Conservation (phyloP, 2,797 vertebrate genomes). For the Rhyacichthys aspro region DNA sequence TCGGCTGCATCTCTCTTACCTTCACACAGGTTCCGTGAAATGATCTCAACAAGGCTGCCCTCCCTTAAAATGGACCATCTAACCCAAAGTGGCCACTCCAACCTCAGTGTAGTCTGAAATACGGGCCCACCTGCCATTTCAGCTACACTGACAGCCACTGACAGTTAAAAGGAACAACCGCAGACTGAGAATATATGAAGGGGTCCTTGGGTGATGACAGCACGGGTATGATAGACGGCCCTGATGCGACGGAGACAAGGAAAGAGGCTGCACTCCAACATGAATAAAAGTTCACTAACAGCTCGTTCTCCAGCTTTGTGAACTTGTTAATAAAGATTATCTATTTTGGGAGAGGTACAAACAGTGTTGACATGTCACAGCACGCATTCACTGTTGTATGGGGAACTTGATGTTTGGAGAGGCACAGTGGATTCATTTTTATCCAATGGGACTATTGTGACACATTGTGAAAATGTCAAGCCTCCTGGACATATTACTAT, state of each 20-base stretch:
- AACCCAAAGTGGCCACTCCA: conserved; percentile 57
- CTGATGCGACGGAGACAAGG: conserved; percentile 70
- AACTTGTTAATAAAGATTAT: too few relatives aligned
- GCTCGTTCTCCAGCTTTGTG: too few relatives aligned
- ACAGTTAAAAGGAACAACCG: conserved; percentile 74
- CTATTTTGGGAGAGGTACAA: too few relatives aligned
- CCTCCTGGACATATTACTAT: conserved; percentile 12
- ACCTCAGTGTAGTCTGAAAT: conserved; percentile 58
- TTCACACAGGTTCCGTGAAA: conserved; percentile 41
- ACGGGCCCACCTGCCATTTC: conserved; percentile 63
- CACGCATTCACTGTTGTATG: too few relatives aligned
- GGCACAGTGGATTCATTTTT: conserved; percentile 4
- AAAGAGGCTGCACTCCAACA: conserved; percentile 20
- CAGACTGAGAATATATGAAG: conserved; percentile 64
- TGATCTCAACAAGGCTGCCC: conserved; percentile 59
- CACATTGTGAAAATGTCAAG: conserved; percentile 7
- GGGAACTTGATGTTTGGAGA: neutral
- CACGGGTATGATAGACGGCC: conserved; percentile 54
- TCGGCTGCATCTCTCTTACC: conserved; percentile 22
- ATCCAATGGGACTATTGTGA: neutral
- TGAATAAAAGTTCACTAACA: too few relatives aligned
- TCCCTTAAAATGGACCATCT: conserved; percentile 54
- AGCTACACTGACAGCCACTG: conserved; percentile 69
- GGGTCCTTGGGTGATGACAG: conserved; percentile 73
- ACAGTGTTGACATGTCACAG: too few relatives aligned